Percentiles rank a stretch among this genome's conserved stretches.
These are phyloP conservation scores for Dinoponera quadriceps DNA, from an alignment of 1,140 invertebrate genomes.

Conservation along the genomic window DNA sequence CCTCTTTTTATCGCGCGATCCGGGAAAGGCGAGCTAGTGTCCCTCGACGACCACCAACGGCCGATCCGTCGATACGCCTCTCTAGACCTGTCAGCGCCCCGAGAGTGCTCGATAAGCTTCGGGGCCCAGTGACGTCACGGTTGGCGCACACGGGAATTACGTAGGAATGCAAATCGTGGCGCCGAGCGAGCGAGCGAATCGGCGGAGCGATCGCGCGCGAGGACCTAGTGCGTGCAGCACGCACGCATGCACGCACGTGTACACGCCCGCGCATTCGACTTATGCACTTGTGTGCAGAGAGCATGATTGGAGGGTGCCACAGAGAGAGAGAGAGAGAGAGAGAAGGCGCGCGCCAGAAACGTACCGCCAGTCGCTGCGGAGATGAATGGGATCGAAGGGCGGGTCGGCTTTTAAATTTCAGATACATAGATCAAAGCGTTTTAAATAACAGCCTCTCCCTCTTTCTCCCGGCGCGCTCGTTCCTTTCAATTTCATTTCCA, in stretches of 20 bases:
- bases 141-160: constrained; percentile 58
- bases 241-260: constrained; percentile 18
- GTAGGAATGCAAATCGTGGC: constrained; percentile 76
- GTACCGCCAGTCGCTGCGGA: not conserved
- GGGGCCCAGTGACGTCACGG: constrained; percentile 66
- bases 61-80: constrained; percentile 53
- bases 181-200: constrained; percentile 51
- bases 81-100: constrained; percentile 55
- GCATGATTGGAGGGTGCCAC: constrained; percentile 18
- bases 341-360: constrained; percentile 13
- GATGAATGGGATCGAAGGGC: constrained; percentile 36
- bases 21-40: constrained; percentile 37
- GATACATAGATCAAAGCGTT: too few relatives aligned
- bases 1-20: constrained; percentile 33
- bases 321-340: constrained; percentile 15
- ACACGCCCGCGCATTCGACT: constrained; percentile 36
- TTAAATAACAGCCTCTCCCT: not conserved
- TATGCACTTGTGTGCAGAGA: not conserved
- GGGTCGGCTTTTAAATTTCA: not conserved
- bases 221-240: not conserved
- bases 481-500: too few relatives aligned
- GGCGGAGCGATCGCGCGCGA: not conserved
- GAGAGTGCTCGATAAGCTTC: constrained; percentile 39
- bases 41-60: constrained; percentile 14
- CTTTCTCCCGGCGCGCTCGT: not conserved